phyloP scores from a whole-genome alignment of 2,113 vertebrate genomes.

The Urocitellus parryii region DNA sequence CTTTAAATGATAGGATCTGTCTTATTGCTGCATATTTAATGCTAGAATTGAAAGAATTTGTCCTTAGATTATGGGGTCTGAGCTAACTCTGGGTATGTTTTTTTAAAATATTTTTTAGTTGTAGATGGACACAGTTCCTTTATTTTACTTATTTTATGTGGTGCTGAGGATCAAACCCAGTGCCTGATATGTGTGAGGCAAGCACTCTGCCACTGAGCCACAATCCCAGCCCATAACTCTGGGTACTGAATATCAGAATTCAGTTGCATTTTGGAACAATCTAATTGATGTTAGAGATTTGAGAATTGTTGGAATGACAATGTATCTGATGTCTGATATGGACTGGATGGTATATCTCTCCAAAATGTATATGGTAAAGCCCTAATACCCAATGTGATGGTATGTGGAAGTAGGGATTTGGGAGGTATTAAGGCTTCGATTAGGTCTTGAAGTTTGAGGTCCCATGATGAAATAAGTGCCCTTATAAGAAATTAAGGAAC shows the following conservation, averaged over 20 bases:
- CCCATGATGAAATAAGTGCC: background rate
- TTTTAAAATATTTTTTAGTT: too few species aligned
- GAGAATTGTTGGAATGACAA: background rate
- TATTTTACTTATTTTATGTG: too few species aligned
- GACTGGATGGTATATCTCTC: background rate
- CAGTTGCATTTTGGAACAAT: background rate
- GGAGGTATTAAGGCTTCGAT: background rate
- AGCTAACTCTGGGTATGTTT: background rate
- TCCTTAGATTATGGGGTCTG: background rate
- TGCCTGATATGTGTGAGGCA: too few species aligned
- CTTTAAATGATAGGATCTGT: background rate
- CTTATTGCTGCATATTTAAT: background rate
- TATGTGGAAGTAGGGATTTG: background rate
- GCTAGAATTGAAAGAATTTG: background rate
- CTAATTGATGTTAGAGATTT: background rate
- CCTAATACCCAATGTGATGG: background rate
- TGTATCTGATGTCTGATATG: background rate
- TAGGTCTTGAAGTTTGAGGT: background rate
- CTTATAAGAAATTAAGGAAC: background rate
- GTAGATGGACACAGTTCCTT: too few species aligned
- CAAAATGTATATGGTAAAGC: background rate
- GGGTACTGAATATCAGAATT: background rate
- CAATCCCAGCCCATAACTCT: background rate
- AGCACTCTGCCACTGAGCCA: too few species aligned
- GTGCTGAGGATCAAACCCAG: too few species aligned